These are phyloP conservation scores for Drosophila pandora DNA, from an alignment of 1,140 invertebrate species.

Conservation along the genomic window DNA sequence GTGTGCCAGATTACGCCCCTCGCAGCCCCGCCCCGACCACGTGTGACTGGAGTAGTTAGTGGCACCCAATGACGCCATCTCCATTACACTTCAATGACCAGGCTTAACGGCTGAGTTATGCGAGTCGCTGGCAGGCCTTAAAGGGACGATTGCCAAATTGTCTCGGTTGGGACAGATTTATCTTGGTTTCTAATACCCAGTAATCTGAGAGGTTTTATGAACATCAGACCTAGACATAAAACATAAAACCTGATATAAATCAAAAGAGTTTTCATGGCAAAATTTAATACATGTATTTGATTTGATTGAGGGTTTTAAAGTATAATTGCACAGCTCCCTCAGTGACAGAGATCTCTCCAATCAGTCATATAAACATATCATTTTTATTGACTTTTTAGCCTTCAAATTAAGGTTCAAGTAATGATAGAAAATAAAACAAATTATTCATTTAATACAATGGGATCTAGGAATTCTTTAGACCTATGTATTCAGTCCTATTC, in stretches of 20 bases:
- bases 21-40: slow-evolving; percentile 12
- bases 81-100: slow-evolving; percentile 39
- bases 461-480: too few relatives aligned
- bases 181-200: background rate
- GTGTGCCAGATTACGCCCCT: slow-evolving; percentile 32
- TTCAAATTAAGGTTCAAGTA: too few relatives aligned
- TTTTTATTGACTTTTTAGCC: too few relatives aligned
- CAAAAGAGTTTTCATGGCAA: background rate
- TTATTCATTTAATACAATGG: too few relatives aligned
- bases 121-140: slow-evolving; percentile 19
- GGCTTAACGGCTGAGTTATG: slow-evolving; percentile 28
- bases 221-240: too few relatives aligned
- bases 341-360: too few relatives aligned
- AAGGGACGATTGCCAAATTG: slow-evolving; percentile 19
- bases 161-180: background rate
- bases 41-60: slow-evolving; percentile 45
- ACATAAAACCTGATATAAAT: too few relatives aligned
- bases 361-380: too few relatives aligned
- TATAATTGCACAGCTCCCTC: background rate
- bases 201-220: background rate
- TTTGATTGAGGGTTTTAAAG: background rate
- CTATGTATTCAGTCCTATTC: too few relatives aligned
- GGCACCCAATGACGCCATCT: slow-evolving; percentile 40
- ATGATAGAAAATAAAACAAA: too few relatives aligned
- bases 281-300: background rate